Evolutionary conservation across 2,888 invertebrate species (phyloP), one percentile per base, ranked within the genome.

Genomic region (Coremacera marginata): DNA sequence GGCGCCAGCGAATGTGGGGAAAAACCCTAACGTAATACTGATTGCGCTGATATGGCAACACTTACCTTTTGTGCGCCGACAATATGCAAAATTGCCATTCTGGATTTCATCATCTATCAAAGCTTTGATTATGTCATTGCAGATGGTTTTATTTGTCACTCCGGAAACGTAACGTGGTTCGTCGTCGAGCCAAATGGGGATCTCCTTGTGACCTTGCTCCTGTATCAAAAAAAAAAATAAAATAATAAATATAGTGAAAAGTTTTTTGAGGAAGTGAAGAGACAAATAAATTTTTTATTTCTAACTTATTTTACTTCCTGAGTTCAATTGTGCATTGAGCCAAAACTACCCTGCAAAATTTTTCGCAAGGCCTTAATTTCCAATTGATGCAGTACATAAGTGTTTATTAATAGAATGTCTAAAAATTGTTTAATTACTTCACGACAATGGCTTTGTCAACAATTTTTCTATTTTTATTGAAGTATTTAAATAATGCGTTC

Each of bases 121-220:
- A 73, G 89, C 89, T 80, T 86, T 87, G 82, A 89, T 87, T 84
- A 89, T 86, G 81, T 89, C 89, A 84, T 88, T 87, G 84, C 89
- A 89, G 80, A 88, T 89, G 73, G 89, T 89, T 76, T 84, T 86
- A 70, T 84, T 86, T 78, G 88, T 88, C 76, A 89, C 86, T 73
- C 89, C 89, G 78, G 88, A 88, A 74, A 89, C 84, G 82, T 86
- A 89, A 80, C 89, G 86, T 5, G 88, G 85, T 77, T 87, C 86
- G 76, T 86, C 84, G 60, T 83, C 84, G 65, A 89, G 80, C 88
- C 88, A 89, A 81, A 89, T 88, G 57, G 89, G 88, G 78, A 89
- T 86, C 84, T 89, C 89, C 79, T 86, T 86, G 74, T 88, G 82
- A 77, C 86, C 84, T 80, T 86, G 85, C 75, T 87, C 85, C 85